These are phyloP conservation scores for Nematolebias whitei DNA, from an alignment of 2,113 vertebrate genomes.

Conservation along the genomic window DNA sequence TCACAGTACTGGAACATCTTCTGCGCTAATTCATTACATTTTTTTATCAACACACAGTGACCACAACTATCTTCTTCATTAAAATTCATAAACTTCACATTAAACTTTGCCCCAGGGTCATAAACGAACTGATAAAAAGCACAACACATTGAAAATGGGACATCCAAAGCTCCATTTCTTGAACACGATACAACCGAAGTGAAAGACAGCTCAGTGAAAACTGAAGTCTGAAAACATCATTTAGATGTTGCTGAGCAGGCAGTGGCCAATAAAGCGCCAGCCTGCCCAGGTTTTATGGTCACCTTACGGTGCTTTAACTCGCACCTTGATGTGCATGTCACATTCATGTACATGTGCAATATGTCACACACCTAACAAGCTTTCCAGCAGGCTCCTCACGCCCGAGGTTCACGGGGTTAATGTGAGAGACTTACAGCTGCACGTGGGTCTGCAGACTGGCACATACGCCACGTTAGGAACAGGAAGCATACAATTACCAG, in stretches of 20 bases:
- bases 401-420: conserved; percentile 43
- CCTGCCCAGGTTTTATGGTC: conserved; percentile 21
- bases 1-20: too few relatives aligned
- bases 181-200: conserved; percentile 25
- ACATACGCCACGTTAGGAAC: conserved; percentile 3
- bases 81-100: neutral
- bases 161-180: conserved; percentile 6
- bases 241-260: conserved; percentile 47
- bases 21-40: too few relatives aligned
- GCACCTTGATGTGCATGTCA: conserved; percentile 8
- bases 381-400: conserved; percentile 21
- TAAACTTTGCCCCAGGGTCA: neutral
- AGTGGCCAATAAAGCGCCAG: conserved; percentile 33
- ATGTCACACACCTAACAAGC: conserved; percentile 40
- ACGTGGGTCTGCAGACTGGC: conserved; percentile 20
- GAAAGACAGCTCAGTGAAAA: conserved; percentile 44
- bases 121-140: conserved; percentile 1
- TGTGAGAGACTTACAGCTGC: conserved; percentile 29
- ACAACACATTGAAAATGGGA: conserved; percentile 7
- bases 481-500: conserved; percentile 37
- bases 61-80: neutral
- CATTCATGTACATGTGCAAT: conserved; percentile 5
- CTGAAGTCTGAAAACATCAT: conserved; percentile 23
- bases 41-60: neutral
- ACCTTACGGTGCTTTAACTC: conserved; percentile 14